Base-by-base conservation (phyloP, 2,888 invertebrate genomes). In the Eristalinus sepulchralis region DNA sequence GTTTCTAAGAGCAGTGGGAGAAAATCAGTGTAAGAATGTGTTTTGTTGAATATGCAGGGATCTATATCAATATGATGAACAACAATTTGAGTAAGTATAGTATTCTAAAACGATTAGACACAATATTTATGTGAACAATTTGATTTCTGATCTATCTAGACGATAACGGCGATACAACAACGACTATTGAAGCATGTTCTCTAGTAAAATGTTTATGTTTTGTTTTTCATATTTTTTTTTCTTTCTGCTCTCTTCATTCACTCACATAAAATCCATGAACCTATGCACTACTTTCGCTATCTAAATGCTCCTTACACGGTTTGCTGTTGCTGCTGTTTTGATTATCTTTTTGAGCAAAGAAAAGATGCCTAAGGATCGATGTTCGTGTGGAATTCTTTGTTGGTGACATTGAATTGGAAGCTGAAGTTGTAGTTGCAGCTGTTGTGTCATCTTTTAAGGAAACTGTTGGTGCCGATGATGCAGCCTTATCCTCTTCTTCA, bases 341-440 rank as follows among this genome's bases (percentile, higher is more conserved):
- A 68, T 80, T 77, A 84, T 82, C 85, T 63, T 86, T 88, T 83
- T 83, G 86, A 81, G 88, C 86, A 78, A 89, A 89, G 78, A 90
- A 90, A 57, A 89, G 83, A 87, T 89, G 89, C 66, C 90, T 79
- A 67, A 90, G 72, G 57, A 89, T 89, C 53, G 90, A 88, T 70
- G 89, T 88, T 73, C 89, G 89, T 57, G 89, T 89, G 67, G 88
- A 88, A 31, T 73, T 88, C 47, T 88, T 88, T 60, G 72, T 55
- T 57, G 88, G 77, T 8, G 57, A 27, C 24, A 17, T 17, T 17
- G 81, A 67, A 70, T 64, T 77, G 8, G 75, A 36, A 47, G 57
- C 47, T 31, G 68, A 17, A 55, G 36, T 57, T 20, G 33, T 36
- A 71, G 73, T 57, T 55, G 71, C 0, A n/a, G n/a, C 17, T 10